Evolutionary conservation across 2,797 vertebrate species (phyloP).

Genomic region (Austrolebias charrua): DNA sequence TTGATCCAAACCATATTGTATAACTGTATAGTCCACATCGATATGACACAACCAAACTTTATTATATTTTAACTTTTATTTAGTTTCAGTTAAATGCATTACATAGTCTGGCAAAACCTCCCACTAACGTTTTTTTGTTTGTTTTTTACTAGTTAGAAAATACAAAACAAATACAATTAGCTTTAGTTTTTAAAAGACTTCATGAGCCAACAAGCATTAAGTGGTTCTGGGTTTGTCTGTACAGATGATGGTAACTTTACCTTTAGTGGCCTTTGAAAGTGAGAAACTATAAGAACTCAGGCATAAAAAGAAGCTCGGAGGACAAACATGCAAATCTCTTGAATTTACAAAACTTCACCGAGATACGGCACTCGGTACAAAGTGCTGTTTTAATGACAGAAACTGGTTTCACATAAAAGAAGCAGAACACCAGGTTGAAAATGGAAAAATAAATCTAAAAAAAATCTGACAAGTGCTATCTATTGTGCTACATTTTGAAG

Average conservation of each 20-base stretch:
- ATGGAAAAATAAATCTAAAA: not conserved
- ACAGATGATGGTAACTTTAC: conserved; percentile 61
- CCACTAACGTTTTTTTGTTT: conserved; percentile 83
- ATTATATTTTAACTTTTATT: conserved; percentile 81
- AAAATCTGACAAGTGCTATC: conserved; percentile 10
- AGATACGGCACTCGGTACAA: conserved; percentile 17
- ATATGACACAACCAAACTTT: conserved; percentile 20
- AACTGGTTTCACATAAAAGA: conserved; percentile 23
- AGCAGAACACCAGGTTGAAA: conserved; percentile 11
- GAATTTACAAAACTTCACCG: conserved; percentile 47
- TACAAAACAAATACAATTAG: conserved; percentile 83
- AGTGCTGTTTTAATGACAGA: conserved; percentile 22
- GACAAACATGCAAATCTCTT: conserved; percentile 17
- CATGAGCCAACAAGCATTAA: conserved; percentile 80
- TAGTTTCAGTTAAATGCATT: conserved; percentile 87
- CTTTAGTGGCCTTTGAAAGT: conserved; percentile 13
- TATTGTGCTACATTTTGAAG: conserved; percentile 44
- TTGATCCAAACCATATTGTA: not conserved
- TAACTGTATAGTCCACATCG: too few relatives aligned
- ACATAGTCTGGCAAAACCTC: conserved; percentile 83
- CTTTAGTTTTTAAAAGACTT: conserved; percentile 80
- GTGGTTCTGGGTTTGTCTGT: conserved; percentile 80
- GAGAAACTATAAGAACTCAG: conserved; percentile 19
- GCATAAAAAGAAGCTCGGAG: conserved; percentile 22
- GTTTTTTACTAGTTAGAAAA: conserved; percentile 77